These are phyloP conservation scores for Sarcophaga peregrina DNA, from an alignment of 1,140 invertebrate species.

Conservation along the genomic window DNA sequence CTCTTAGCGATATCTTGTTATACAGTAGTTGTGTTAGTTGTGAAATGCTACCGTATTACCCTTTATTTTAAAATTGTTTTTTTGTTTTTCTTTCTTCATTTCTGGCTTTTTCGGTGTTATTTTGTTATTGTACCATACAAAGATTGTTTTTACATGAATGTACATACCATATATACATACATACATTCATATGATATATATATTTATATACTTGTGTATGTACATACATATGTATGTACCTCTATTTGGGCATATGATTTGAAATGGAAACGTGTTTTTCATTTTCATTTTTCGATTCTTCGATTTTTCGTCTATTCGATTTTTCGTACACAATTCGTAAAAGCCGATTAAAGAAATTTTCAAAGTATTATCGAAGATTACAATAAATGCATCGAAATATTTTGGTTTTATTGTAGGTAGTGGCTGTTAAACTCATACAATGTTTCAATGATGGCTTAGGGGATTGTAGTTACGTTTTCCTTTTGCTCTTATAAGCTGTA, in stretches of 20 bases:
- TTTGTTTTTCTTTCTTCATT: slow-evolving; percentile 29
- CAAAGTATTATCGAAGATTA: slow-evolving; percentile 35
- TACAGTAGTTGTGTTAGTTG: slow-evolving; percentile 40
- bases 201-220: background rate
- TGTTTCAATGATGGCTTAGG: background rate
- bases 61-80: slow-evolving; percentile 8
- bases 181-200: background rate
- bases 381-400: slow-evolving; percentile 27
- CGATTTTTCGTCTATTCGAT: too few relatives aligned
- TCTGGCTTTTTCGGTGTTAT: background rate
- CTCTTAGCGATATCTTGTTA: slow-evolving; percentile 39
- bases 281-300: too few relatives aligned
- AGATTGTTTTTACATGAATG: background rate
- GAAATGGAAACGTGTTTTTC: slow-evolving; percentile 26
- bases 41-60: slow-evolving; percentile 41
- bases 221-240: background rate
- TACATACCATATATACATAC: background rate
- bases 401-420: background rate
- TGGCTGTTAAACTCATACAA: background rate
- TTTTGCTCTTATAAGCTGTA: background rate
- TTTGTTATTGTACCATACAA: background rate
- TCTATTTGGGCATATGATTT: slow-evolving; percentile 26
- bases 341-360: slow-evolving; percentile 29
- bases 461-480: background rate
- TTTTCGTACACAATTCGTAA: background rate